Evolutionary conservation across 2,888 invertebrate genomes (phyloP), one percentile per base, ranked within the genome.

Genomic region (Sturmia bella): DNA sequence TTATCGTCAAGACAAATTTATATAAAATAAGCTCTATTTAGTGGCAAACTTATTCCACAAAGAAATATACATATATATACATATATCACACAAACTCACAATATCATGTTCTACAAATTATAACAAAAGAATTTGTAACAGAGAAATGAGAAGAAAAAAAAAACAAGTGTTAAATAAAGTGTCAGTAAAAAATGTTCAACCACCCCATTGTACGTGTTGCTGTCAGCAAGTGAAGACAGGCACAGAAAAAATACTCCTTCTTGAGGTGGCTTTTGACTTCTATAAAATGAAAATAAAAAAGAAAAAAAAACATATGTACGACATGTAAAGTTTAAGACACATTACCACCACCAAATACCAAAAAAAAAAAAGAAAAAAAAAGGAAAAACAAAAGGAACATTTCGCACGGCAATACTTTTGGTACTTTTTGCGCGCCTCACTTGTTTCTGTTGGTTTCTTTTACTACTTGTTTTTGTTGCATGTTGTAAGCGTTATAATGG

Each of bases 401-500:
- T 78, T 64, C 57, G 52, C 72, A 78, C 66, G 72, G 45, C 73
- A 73, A 64, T 41, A 48, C 50, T 73, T 73, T 57, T 61, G 48
- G 32, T 68, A 37, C 54, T 45, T 50, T 61, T 70, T 56, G 61
- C 37, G 61, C 37, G 76, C 73, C 52, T 57, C 56, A 13, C 43
- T 12, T 43, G 70, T 50, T 32, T 77, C 9, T 56, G 50, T 12
- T 61, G 52, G 54, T 15, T 43, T 7, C 19, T 54, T 1, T 7
- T 17, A 17, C 52, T 72, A 27, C 69, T 59, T 54, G 48, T 52
- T 39, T 69, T 59, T 75, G 59, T 59, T 75, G 59, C 69, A 64
- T 64, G 41, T 45, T 77, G 77, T 82, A 83, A 83, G 83, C 84
- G 88, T 87, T 89, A 89, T 89, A 89, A 88, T 89, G 89, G 88